Evolutionary conservation across 1,140 invertebrate species (phyloP).

Genomic region (Dryas iulia): DNA sequence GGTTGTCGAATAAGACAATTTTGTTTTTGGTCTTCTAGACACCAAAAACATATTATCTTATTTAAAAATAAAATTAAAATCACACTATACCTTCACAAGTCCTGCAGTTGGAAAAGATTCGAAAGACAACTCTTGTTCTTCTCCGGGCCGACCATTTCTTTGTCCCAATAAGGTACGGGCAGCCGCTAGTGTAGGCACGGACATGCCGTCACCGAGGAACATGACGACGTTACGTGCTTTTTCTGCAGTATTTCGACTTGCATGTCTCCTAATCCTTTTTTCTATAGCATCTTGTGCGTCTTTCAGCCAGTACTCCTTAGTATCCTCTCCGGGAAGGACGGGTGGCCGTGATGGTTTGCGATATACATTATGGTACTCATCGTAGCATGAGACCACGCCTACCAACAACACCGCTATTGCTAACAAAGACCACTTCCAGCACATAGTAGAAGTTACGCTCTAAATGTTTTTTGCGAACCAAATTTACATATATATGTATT

Average conservation of each 20-base stretch:
- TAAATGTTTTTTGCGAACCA: neutral
- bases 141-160: slow-evolving; percentile 14
- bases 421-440: slow-evolving; percentile 1
- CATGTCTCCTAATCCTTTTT: neutral
- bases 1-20: too few species aligned
- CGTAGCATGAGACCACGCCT: neutral
- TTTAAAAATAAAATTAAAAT: neutral
- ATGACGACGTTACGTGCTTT: slow-evolving; percentile 24
- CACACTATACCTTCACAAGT: slow-evolving; percentile 8
- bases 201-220: slow-evolving; percentile 30
- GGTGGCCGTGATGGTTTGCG: neutral
- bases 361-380: neutral
- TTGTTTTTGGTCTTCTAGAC: too few species aligned
- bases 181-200: slow-evolving; percentile 22
- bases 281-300: slow-evolving; percentile 18
- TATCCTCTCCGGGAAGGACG: neutral
- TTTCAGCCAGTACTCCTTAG: slow-evolving; percentile 7
- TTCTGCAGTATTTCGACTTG: neutral
- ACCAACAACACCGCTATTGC: neutral
- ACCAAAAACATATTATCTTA: too few species aligned
- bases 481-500: neutral
- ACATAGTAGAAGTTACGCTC: neutral
- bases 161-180: slow-evolving; percentile 26
- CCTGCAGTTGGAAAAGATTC: slow-evolving; percentile 23
- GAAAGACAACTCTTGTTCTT: slow-evolving; percentile 24